Evolutionary conservation across 2,113 vertebrate species (phyloP), one percentile per base, ranked within the genome.

Genomic region (Sander vitreus): DNA sequence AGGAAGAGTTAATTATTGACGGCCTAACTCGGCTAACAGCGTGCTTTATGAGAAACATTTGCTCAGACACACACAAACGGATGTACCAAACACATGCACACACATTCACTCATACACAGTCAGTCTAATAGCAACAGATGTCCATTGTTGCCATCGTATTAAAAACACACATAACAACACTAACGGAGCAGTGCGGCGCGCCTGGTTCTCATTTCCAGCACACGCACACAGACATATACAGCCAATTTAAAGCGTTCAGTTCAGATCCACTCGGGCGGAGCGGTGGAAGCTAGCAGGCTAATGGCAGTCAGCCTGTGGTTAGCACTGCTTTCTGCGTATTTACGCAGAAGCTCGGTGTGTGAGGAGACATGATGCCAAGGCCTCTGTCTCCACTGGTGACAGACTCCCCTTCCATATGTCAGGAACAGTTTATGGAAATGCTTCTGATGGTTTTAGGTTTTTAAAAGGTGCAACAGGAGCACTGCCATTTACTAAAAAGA

Each of bases 161-260:
- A 93, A 93, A 93, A 93, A 92, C 88, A 91, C 91, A 91, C 92
- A 91, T 93, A 94, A 93, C 78, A 76, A 82, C 90, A 90, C 94
- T 94, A 94, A 83, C 92, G 78, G 93, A 89, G 91, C 83, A 73
- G 85, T 58, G 72, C 53, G 21, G 82, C 71, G 18, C 78, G 94
- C 92, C 94, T 95, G 95, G 86, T 95, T 95, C 92, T 95, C 93
- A 95, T 95, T 95, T 95, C 89, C 84, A 85, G 74, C 81, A 78
- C 67, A 81, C 81, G 63, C 51, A 73, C 51, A 18, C 47, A 70
- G 36, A 48, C 66, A 16, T 50, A 73, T 39, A 80, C 74, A 86
- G 75, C 73, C 88, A 88, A 82, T 89, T 88, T 81, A 80, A 73
- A 79, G 75, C 54, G 54, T 73, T 82, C 73, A 60, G 84, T 93